A percentile compares a stretch with the other conserved stretches of the same genome.
These are phyloP conservation scores for Elymnias hypermnestra DNA, from an alignment of 1,140 invertebrate genomes.

Conservation along the genomic window DNA sequence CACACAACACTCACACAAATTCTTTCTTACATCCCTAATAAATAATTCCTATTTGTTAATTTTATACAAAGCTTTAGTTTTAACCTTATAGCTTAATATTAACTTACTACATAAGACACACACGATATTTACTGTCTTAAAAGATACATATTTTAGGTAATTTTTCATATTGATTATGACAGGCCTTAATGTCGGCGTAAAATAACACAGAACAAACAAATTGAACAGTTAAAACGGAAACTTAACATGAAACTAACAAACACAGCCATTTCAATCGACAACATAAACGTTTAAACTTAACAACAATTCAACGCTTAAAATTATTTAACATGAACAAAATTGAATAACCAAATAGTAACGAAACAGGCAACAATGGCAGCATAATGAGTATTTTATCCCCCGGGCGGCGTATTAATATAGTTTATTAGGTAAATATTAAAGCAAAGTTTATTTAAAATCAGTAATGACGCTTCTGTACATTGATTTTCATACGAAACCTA, in stretches of 20 bases:
- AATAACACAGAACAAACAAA: constrained; percentile 41
- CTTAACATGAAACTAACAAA: constrained; percentile 75
- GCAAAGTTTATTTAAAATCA: constrained; percentile 25
- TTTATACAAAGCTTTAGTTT: constrained; percentile 71
- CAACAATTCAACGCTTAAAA: constrained; percentile 67
- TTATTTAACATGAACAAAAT: constrained; percentile 56
- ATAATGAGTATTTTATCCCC: constrained; percentile 58
- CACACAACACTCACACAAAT: constrained; percentile 50
- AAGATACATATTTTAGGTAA: background rate
- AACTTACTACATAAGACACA: constrained; percentile 17
- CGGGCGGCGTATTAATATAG: constrained; percentile 25
- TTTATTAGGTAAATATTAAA: constrained; percentile 31
- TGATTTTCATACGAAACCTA: constrained; percentile 11
- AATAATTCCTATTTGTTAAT: constrained; percentile 63
- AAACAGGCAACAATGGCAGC: constrained; percentile 34
- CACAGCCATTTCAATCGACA: constrained; percentile 63
- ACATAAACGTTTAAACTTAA: constrained; percentile 54
- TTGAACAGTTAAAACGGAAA: constrained; percentile 63
- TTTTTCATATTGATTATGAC: constrained; percentile 1
- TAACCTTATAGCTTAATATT: constrained; percentile 38
- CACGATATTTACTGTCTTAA: constrained; percentile 1
- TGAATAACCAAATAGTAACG: constrained; percentile 34
- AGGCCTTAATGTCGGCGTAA: constrained; percentile 65
- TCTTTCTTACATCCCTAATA: constrained; percentile 59
- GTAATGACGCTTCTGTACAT: constrained; percentile 4